These are phyloP conservation scores for Hippoglossus stenolepis DNA, from an alignment of 2,113 vertebrate genomes.

Conservation along the genomic window DNA sequence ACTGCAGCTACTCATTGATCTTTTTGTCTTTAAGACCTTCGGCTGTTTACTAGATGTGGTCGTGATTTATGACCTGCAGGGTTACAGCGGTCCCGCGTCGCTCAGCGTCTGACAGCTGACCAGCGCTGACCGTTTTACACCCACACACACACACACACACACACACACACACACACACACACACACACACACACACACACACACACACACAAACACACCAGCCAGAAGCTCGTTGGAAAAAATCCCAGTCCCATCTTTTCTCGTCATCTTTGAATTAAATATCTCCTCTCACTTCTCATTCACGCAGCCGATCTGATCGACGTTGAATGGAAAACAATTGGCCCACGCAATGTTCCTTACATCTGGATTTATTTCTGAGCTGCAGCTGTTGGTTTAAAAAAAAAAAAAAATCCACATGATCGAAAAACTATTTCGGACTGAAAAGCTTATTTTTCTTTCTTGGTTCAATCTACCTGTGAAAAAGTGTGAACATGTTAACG, in stretches of 20 bases:
- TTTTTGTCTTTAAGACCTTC: conserved; percentile 54
- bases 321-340: conserved; percentile 8
- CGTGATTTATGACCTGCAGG: conserved; percentile 64
- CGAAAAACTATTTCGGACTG: neutral
- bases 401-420: neutral
- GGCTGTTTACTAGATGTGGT: conserved; percentile 50
- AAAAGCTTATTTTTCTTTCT: too few relatives aligned
- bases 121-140: conserved; percentile 1
- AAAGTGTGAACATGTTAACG: neutral
- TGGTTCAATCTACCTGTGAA: neutral
- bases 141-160: neutral
- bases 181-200: neutral
- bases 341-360: neutral
- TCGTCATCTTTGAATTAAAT: neutral
- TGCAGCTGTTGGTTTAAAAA: conserved; percentile 17
- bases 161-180: neutral
- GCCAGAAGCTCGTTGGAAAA: conserved; percentile 10
- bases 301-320: conserved; percentile 4
- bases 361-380: conserved; percentile 17
- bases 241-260: conserved; percentile 5
- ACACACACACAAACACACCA: conserved; percentile 16
- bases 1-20: conserved; percentile 62
- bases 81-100: conserved; percentile 21
- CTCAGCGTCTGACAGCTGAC: conserved; percentile 35
- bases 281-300: neutral